Evolutionary conservation across 2,888 invertebrate genomes (phyloP), one percentile per base, ranked within the genome.

Genomic region (Catocala nupta): DNA sequence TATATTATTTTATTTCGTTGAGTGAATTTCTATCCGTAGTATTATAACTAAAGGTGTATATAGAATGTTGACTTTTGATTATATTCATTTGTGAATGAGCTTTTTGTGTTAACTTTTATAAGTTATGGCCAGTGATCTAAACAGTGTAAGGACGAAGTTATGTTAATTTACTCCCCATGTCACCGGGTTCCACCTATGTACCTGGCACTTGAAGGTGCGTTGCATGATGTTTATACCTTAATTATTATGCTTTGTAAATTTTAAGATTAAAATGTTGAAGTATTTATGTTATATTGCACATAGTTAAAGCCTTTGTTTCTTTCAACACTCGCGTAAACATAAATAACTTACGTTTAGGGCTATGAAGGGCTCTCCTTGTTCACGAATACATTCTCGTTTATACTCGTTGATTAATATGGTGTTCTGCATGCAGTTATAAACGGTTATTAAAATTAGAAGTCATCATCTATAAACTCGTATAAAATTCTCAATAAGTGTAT

Each of bases 121-220:
- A 86, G 85, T 82, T 86, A 93, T 92, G 91, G 86, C 85, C 70
- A 81, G 89, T 90, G 88, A 85, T 84, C 68, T 81, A 78, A 74
- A 81, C 82, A 81, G 90, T 88, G 85, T 81, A 81, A 88, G 90
- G 90, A 91, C 91, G 87, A 90, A 90, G 90, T 89, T 91, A 92
- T 92, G 93, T 84, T 93, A 91, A 91, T 91, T 86, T 84, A 83
- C 85, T 85, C 81, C 86, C 84, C 84, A 89, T 90, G 89, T 88
- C 90, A 92, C 92, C 91, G 91, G 89, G 90, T 86, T 90, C 84
- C 85, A 91, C 90, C 91, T 91, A 88, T 87, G 84, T 91, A 89
- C 91, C 93, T 91, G 92, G 85, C 81, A 83, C 86, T 84, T 79
- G 81, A 90, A 93, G 92, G 93, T 92, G 86, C 80, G 91, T 89